Conservation (phyloP, 2,113 vertebrate genomes). For the Delphinus delphis region DNA sequence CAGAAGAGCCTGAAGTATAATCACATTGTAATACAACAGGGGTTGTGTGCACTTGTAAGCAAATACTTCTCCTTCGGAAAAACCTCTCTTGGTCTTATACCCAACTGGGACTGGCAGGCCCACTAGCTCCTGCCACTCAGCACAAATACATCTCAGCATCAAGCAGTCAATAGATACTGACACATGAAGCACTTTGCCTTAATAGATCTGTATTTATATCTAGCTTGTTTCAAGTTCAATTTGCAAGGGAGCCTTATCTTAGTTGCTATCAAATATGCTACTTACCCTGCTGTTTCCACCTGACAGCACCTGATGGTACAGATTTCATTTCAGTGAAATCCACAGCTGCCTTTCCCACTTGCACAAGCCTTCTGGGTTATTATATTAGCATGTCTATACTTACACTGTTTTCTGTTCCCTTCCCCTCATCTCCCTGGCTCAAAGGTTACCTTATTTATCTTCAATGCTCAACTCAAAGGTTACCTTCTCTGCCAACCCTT, state of each 20-base stretch:
- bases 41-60: constrained; percentile 72
- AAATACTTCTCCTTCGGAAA: constrained; percentile 61
- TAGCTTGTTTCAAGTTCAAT: constrained; percentile 75
- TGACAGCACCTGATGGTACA: constrained; percentile 59
- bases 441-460: neutral
- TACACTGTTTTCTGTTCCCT: neutral
- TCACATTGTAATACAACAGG: constrained; percentile 67
- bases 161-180: constrained; percentile 77
- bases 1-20: constrained; percentile 52
- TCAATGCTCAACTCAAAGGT: neutral
- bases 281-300: constrained; percentile 69
- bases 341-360: neutral
- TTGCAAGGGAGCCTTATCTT: constrained; percentile 64
- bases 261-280: constrained; percentile 69
- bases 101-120: constrained; percentile 76
- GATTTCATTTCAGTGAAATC: constrained; percentile 45
- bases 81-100: constrained; percentile 64
- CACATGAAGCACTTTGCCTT: constrained; percentile 62
- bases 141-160: constrained; percentile 82
- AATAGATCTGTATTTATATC: constrained; percentile 73
- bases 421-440: neutral
- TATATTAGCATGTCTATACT: neutral
- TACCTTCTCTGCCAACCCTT: neutral
- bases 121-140: constrained; percentile 77
- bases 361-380: neutral